Percentiles rank a stretch among this genome's conserved stretches.
phyloP scores from a whole-genome alignment of 1,140 invertebrate genomes.

The Drosophila sulfurigaster region DNA sequence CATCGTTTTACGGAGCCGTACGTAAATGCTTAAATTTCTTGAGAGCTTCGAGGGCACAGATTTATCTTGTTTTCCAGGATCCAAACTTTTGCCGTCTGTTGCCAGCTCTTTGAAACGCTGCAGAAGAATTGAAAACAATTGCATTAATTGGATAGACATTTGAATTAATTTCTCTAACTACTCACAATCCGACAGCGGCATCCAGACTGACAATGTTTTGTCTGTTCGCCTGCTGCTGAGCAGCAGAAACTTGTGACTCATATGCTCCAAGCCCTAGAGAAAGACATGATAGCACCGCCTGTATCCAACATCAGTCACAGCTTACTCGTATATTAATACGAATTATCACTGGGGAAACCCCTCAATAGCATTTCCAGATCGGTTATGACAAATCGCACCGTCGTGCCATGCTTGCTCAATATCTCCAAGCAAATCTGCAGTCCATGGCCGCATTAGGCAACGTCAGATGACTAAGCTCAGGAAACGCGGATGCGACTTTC shows the following conservation, averaged over 20 bases:
- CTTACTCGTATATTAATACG: slow-evolving; percentile 75
- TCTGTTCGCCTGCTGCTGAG: slow-evolving; percentile 72
- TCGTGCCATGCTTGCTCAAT: slow-evolving; percentile 59
- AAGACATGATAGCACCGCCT: slow-evolving; percentile 76
- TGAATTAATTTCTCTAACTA: background rate
- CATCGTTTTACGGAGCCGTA: slow-evolving; percentile 72
- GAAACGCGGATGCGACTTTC: slow-evolving; percentile 76
- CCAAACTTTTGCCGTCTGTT: slow-evolving; percentile 73
- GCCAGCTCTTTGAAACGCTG: slow-evolving; percentile 75
- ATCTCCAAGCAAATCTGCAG: slow-evolving; percentile 61
- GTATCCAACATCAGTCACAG: slow-evolving; percentile 80
- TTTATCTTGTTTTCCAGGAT: slow-evolving; percentile 84
- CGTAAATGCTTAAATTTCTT: slow-evolving; percentile 79
- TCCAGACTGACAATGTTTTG: slow-evolving; percentile 65
- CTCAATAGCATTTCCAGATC: slow-evolving; percentile 77
- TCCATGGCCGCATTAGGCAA: slow-evolving; percentile 45
- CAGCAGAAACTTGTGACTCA: slow-evolving; percentile 67
- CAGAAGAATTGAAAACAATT: background rate
- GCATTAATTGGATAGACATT: too few relatives aligned
- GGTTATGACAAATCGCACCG: slow-evolving; percentile 73
- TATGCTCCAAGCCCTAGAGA: slow-evolving; percentile 72
- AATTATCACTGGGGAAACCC: slow-evolving; percentile 71
- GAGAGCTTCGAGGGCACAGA: slow-evolving; percentile 69
- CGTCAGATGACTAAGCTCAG: slow-evolving; percentile 23
- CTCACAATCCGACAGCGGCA: slow-evolving; percentile 74